Conservation (phyloP, 2,888 invertebrate genomes). For the Sphaerophoria rueppellii region DNA sequence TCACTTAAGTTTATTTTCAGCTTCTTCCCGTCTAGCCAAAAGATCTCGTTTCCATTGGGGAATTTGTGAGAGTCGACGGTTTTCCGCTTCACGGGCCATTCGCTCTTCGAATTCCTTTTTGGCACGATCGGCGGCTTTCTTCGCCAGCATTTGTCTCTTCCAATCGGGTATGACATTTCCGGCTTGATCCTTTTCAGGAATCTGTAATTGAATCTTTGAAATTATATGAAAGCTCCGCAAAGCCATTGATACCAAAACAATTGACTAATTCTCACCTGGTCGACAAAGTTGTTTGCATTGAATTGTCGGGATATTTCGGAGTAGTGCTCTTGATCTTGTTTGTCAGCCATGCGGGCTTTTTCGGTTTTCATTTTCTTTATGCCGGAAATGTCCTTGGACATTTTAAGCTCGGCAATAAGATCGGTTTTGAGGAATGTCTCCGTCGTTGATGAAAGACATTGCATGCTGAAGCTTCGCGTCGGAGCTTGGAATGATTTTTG, state of each 20-base stretch:
- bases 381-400: constrained; percentile 96
- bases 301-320: constrained; percentile 93
- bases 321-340: constrained; percentile 91
- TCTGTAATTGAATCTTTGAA: constrained; percentile 84
- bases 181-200: constrained; percentile 93
- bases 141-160: constrained; percentile 97
- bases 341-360: constrained; percentile 91
- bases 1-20: constrained; percentile 90
- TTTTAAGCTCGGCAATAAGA: constrained; percentile 94
- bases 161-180: constrained; percentile 96
- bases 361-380: constrained; percentile 96
- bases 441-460: constrained; percentile 86
- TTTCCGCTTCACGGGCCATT: constrained; percentile 91
- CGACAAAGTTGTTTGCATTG: constrained; percentile 93
- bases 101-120: constrained; percentile 94
- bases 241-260: neutral
- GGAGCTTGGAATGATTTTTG: constrained; percentile 94
- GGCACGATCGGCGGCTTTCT: constrained; percentile 96
- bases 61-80: constrained; percentile 91
- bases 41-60: constrained; percentile 97
- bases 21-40: constrained; percentile 90
- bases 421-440: constrained; percentile 92
- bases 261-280: constrained; percentile 87
- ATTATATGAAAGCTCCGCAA: constrained; percentile 74
- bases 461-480: constrained; percentile 89